A percentile compares a stretch with the other conserved stretches of the same genome.
phyloP scores from a whole-genome alignment of 2,113 vertebrate genomes.

The Oenanthe oenanthe region DNA sequence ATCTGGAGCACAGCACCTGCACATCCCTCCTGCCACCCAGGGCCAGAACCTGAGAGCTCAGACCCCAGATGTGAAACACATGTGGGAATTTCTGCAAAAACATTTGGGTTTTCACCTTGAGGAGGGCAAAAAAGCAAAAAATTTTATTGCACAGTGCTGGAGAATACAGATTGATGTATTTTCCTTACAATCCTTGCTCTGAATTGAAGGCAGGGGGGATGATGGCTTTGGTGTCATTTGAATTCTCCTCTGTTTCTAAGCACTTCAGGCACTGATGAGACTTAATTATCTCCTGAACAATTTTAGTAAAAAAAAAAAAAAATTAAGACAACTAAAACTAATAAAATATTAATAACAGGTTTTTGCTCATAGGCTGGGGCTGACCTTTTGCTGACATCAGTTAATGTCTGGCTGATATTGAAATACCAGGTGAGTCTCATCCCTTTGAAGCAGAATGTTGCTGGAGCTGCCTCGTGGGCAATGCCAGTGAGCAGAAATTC shows the following conservation, averaged over 20 bases:
- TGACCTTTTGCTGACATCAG: background rate
- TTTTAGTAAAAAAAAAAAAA: background rate
- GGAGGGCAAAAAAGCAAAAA: background rate
- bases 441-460: background rate
- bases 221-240: background rate
- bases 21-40: background rate
- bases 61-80: background rate
- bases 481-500: background rate
- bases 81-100: background rate
- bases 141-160: background rate
- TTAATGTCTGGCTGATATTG: background rate
- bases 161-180: background rate
- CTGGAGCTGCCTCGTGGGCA: background rate
- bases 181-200: background rate
- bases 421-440: background rate
- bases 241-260: background rate
- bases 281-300: slow-evolving; percentile 9
- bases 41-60: background rate
- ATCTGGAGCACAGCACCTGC: background rate
- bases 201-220: background rate
- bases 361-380: background rate
- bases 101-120: background rate
- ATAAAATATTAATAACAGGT: slow-evolving; percentile 16
- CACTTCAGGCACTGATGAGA: background rate
- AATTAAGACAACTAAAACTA: background rate